Percentiles rank a stretch among this genome's conserved stretches.
These are phyloP conservation scores for Agelaius phoeniceus DNA, from an alignment of 2,113 vertebrate species.

Conservation along the genomic window DNA sequence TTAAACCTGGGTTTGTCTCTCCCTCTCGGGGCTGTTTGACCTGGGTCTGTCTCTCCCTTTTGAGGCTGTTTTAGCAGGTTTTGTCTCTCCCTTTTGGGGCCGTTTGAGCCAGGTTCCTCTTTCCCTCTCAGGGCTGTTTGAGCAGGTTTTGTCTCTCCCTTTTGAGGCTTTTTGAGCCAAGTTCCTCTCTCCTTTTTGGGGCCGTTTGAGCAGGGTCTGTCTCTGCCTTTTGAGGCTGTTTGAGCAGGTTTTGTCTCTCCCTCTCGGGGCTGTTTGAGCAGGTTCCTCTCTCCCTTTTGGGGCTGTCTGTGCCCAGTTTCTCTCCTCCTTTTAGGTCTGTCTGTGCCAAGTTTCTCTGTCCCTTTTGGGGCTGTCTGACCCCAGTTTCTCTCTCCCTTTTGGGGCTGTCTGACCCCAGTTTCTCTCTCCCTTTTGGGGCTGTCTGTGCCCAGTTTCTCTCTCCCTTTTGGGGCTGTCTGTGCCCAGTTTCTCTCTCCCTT, in stretches of 20 bases:
- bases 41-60: neutral
- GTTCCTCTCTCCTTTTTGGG: accelerated
- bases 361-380: no score
- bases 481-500: neutral
- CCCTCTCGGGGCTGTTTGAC: neutral
- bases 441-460: accelerated
- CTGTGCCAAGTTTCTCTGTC: no score
- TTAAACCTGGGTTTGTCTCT: accelerated
- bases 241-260: neutral
- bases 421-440: neutral
- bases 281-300: neutral
- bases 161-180: accelerated
- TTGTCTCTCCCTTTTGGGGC: neutral
- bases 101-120: no score
- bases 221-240: neutral
- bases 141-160: neutral
- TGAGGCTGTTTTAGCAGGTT: accelerated
- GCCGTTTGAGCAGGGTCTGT: neutral
- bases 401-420: no score
- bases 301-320: no score
- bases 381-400: no score
- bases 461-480: neutral
- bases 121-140: no score
- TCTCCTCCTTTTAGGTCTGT: no score
- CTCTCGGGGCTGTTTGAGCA: neutral